These are phyloP conservation scores for Jaculus jaculus DNA, from an alignment of 2,113 vertebrate genomes.

Conservation along the genomic window DNA sequence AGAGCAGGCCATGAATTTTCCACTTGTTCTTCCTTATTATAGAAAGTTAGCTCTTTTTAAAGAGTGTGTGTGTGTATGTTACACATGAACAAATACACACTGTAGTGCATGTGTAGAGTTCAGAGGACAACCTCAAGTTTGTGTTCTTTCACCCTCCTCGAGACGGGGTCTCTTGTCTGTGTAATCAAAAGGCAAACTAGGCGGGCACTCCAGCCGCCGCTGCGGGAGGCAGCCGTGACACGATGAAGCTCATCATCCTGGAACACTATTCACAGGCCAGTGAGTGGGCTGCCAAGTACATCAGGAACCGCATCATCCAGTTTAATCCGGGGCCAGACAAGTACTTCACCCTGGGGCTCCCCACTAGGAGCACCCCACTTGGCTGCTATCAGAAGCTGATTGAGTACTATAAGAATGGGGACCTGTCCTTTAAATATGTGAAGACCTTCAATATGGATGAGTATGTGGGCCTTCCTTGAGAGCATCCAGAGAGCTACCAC, in stretches of 20 bases:
- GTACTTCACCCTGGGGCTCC: conserved; percentile 95
- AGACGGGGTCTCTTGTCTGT: no score
- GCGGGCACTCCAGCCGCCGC: no score
- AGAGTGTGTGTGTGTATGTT: no score
- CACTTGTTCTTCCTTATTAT: neutral
- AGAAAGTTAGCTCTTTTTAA: neutral
- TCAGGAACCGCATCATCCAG: conserved; percentile 92
- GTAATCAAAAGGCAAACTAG: no score
- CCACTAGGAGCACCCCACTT: conserved; percentile 95
- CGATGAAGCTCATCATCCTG: conserved; percentile 96
- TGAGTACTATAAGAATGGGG: conserved; percentile 93
- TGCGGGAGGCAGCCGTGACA: no score
- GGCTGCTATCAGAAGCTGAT: conserved; percentile 96
- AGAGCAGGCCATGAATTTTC: neutral
- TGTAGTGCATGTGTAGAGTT: no score
- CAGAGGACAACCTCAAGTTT: no score
- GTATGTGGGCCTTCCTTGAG: conserved; percentile 95
- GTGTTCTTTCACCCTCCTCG: no score
- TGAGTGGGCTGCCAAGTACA: conserved; percentile 98
- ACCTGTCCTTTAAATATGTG: conserved; percentile 96
- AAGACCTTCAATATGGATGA: conserved; percentile 99
- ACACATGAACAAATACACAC: no score
- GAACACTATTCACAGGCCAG: conserved; percentile 92
- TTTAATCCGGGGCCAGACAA: conserved; percentile 91
- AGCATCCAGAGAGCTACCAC: conserved; percentile 97